phyloP scores from a whole-genome alignment of 2,888 invertebrate genomes.

The Mamestra brassicae region DNA sequence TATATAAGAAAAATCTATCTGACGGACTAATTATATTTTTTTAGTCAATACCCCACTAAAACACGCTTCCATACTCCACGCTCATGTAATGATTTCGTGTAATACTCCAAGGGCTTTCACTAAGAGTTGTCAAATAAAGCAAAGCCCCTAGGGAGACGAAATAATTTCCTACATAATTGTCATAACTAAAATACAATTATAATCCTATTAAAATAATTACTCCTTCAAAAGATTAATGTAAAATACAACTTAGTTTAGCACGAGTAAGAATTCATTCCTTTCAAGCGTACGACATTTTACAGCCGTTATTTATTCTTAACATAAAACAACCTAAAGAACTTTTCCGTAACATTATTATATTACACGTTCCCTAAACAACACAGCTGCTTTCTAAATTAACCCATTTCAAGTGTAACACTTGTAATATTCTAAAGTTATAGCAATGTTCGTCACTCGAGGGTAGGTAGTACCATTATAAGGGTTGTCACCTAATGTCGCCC shows the following conservation, averaged over 20 bases:
- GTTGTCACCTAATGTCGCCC: conserved; percentile 27
- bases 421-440: conserved; percentile 28
- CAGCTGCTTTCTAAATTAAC: conserved; percentile 39
- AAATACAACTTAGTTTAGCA: background rate
- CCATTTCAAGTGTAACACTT: conserved; percentile 23
- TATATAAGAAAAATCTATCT: no score
- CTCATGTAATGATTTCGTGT: background rate
- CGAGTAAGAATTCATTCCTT: conserved; percentile 1
- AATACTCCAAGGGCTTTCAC: background rate
- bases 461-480: conserved; percentile 41
- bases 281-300: conserved; percentile 9
- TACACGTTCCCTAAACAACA: conserved; percentile 14
- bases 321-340: conserved; percentile 17
- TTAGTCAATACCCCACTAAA: background rate
- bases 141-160: background rate
- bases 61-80: background rate
- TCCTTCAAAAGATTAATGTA: background rate
- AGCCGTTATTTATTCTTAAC: conserved; percentile 18
- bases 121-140: background rate
- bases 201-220: conserved; percentile 9
- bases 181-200: background rate
- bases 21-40: no score
- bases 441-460: conserved; percentile 33
- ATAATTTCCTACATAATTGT: conserved; percentile 8
- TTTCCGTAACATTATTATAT: background rate